Conservation (phyloP, 1,140 invertebrate genomes). For the Bombus pascuorum region DNA sequence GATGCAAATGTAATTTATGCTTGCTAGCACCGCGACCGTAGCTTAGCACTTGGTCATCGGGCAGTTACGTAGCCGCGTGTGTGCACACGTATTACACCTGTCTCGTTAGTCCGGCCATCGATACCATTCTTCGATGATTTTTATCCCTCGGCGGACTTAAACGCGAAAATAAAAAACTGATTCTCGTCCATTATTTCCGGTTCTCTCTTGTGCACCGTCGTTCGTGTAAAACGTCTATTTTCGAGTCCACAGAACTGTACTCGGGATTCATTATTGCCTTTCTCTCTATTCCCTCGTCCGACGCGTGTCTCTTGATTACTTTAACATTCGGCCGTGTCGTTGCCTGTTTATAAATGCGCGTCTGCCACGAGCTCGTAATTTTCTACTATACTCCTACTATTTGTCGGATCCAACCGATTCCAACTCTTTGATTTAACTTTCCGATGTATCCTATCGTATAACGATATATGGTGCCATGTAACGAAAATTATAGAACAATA, state of each 20-base stretch:
- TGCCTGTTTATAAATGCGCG: not conserved
- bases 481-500: not conserved
- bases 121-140: constrained; percentile 38
- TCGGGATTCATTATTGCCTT: constrained; percentile 39
- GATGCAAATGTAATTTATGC: constrained; percentile 52
- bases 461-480: too few relatives aligned
- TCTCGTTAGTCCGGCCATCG: constrained; percentile 24
- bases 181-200: constrained; percentile 20
- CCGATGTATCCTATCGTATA: not conserved
- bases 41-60: constrained; percentile 2
- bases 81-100: not conserved
- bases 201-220: constrained; percentile 1
- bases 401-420: not conserved
- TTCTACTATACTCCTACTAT: not conserved
- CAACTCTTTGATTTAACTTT: not conserved
- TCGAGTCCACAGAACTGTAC: constrained; percentile 27
- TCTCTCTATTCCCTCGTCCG: not conserved
- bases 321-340: constrained; percentile 5
- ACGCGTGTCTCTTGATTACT: constrained; percentile 27
- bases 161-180: not conserved
- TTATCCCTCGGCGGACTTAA: constrained; percentile 19
- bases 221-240: constrained; percentile 34
- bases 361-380: not conserved
- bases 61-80: not conserved
- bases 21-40: not conserved